Conservation (phyloP, 2,888 invertebrate species). For the Limenitis camilla region DNA sequence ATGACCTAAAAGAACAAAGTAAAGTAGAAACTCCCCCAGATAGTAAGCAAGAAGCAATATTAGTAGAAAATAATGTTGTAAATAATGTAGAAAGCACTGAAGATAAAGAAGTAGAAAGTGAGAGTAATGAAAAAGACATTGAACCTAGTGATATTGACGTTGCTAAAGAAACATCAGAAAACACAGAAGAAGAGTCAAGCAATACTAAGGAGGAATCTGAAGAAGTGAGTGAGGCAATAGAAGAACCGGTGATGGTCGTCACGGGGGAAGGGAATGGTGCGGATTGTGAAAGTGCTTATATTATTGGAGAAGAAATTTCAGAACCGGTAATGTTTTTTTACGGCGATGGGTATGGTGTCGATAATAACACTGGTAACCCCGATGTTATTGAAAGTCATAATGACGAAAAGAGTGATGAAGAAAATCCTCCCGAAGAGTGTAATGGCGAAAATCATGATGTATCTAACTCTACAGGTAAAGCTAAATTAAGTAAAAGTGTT, state of each 20-base stretch:
- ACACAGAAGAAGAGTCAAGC: conserved; percentile 20
- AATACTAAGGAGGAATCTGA: conserved; percentile 15
- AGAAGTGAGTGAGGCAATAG: conserved; percentile 77
- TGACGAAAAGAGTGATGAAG: conserved; percentile 42
- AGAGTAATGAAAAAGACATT: conserved; percentile 29
- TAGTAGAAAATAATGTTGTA: conserved; percentile 22
- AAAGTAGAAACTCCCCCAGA: conserved; percentile 17
- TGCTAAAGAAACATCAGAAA: conserved; percentile 27
- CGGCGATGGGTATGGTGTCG: conserved; percentile 82
- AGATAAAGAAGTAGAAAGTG: conserved; percentile 27
- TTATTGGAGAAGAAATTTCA: conserved; percentile 80
- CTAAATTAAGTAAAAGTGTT: conserved; percentile 45
- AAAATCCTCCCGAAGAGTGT: conserved; percentile 52
- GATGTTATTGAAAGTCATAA: conserved; percentile 44
- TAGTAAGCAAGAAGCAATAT: conserved; percentile 15
- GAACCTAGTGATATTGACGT: conserved; percentile 23
- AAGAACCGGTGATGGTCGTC: conserved; percentile 82
- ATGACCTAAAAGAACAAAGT: conserved; percentile 31
- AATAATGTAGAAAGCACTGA: conserved; percentile 17
- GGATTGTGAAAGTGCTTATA: conserved; percentile 74
- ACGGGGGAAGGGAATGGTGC: conserved; percentile 81
- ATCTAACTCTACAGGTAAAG: conserved; percentile 42
- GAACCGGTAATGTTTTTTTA: conserved; percentile 81
- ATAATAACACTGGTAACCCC: conserved; percentile 84
- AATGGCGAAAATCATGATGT: conserved; percentile 56